These are phyloP conservation scores for Halisarca cf. caerulea DNA, from an alignment of 37 sponge, comb jelly and placozoan genomes.

Conservation along the genomic window DNA sequence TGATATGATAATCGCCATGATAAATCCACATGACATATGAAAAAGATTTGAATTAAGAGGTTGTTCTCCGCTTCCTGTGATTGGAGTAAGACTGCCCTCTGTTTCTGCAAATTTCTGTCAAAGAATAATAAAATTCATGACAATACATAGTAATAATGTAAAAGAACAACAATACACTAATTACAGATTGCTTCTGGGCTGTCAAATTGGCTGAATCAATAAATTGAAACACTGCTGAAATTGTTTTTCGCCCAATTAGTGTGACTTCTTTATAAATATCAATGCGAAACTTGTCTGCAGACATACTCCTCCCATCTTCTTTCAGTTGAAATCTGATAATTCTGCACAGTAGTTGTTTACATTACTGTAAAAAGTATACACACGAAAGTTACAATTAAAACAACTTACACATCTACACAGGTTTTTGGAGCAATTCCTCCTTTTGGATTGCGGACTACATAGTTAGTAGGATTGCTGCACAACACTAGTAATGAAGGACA, in stretches of 20 bases:
- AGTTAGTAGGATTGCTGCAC: conserved; percentile 59
- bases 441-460: conserved; percentile 54
- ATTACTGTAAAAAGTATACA: conserved; percentile 4
- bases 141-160: too few relatives aligned
- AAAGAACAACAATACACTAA: too few relatives aligned
- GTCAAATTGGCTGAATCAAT: not conserved
- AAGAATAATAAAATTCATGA: not conserved
- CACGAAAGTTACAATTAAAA: not conserved
- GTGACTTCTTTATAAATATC: conserved; percentile 37
- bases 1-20: not conserved
- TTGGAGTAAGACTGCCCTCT: not conserved
- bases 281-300: conserved; percentile 59
- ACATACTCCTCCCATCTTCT: not conserved
- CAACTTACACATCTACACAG: conserved; percentile 83
- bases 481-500: conserved; percentile 57
- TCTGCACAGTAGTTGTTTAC: conserved; percentile 1
- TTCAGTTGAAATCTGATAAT: not conserved
- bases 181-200: too few relatives aligned
- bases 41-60: too few relatives aligned
- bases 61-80: too few relatives aligned
- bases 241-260: conserved; percentile 56
- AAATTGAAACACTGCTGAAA: conserved; percentile 20
- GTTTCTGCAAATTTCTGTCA: not conserved
- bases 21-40: not conserved
- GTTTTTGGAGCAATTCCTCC: conserved; percentile 60